Evolutionary conservation across 2,888 invertebrate species (phyloP).

Genomic region (Eupithecia dodoneata): DNA sequence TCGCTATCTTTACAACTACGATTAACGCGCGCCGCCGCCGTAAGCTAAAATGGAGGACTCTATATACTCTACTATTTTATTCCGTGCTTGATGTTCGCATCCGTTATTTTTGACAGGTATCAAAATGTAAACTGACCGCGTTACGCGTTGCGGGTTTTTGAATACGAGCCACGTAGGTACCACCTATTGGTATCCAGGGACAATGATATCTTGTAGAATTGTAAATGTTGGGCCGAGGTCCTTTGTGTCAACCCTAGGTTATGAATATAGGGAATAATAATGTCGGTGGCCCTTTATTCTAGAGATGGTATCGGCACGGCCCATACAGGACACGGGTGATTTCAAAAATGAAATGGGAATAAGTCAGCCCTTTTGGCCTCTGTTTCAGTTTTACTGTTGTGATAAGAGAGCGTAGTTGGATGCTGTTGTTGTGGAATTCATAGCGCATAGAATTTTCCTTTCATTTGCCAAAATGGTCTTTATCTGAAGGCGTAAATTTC

Average conservation of each 20-base stretch:
- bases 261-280: constrained; percentile 41
- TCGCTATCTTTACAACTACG: background rate
- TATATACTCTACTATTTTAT: background rate
- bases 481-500: background rate
- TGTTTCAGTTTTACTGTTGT: constrained; percentile 23
- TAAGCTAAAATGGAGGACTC: background rate
- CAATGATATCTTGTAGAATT: constrained; percentile 39
- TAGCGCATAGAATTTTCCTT: background rate
- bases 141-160: background rate
- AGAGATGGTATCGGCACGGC: constrained; percentile 29
- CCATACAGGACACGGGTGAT: constrained; percentile 22
- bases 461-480: background rate
- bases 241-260: constrained; percentile 34
- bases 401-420: constrained; percentile 9
- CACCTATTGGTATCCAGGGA: constrained; percentile 36
- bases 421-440: background rate
- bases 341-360: constrained; percentile 28
- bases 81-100: background rate
- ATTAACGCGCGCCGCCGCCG: background rate
- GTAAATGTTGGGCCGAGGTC: constrained; percentile 27
- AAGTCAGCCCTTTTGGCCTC: constrained; percentile 18
- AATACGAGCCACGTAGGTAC: constrained; percentile 7
- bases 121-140: background rate
- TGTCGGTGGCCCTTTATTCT: constrained; percentile 28
- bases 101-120: background rate